Conservation (phyloP, 1,140 invertebrate species). For the Orius insidiosus region DNA sequence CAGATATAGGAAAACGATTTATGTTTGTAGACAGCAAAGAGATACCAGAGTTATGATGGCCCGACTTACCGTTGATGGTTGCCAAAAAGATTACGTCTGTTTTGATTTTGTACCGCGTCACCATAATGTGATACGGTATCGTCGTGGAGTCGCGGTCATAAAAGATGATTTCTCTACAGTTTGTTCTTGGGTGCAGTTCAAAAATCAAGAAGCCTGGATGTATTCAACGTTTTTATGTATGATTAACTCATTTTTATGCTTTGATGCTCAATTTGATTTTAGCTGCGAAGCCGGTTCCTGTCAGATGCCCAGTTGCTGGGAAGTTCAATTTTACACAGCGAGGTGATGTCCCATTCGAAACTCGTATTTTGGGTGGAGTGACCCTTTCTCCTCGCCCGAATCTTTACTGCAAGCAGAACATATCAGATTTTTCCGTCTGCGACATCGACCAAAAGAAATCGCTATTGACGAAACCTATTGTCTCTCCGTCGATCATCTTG, state of each 20-base stretch:
- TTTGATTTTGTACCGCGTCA: constrained; percentile 91
- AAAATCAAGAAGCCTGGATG: constrained; percentile 67
- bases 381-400: constrained; percentile 82
- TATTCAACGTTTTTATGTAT: constrained; percentile 67
- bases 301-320: constrained; percentile 87
- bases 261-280: too few relatives aligned
- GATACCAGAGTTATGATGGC: constrained; percentile 81
- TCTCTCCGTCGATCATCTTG: constrained; percentile 85
- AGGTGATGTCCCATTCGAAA: constrained; percentile 76
- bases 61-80: constrained; percentile 86
- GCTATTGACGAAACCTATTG: constrained; percentile 89
- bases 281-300: constrained; percentile 81
- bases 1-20: constrained; percentile 76
- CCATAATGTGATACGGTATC: constrained; percentile 87
- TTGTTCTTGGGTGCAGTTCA: constrained; percentile 85
- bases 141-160: constrained; percentile 77
- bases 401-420: constrained; percentile 81
- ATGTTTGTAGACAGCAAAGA: constrained; percentile 81
- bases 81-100: constrained; percentile 94
- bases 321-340: constrained; percentile 86
- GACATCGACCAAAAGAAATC: constrained; percentile 82
- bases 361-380: constrained; percentile 83
- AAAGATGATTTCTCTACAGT: constrained; percentile 79
- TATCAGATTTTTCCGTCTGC: constrained; percentile 87
- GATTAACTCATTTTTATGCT: too few relatives aligned